A percentile compares a stretch with the other conserved stretches of the same genome.
These are phyloP conservation scores for Macrophya alboannulata DNA, from an alignment of 2,888 invertebrate species.

Conservation along the genomic window DNA sequence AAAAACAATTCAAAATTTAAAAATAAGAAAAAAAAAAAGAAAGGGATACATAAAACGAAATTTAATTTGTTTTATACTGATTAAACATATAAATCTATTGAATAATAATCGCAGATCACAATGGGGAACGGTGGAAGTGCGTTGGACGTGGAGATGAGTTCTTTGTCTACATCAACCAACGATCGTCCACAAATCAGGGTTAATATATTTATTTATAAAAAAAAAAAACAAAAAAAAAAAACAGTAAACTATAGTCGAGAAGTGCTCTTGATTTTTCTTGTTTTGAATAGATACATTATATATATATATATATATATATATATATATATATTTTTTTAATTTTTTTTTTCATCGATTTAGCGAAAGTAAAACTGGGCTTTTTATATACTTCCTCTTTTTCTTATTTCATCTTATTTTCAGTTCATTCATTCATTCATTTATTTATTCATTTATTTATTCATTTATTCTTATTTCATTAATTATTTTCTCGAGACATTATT, in stretches of 20 bases:
- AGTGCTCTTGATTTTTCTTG: background rate
- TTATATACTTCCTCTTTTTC: background rate
- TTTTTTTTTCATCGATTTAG: background rate
- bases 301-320: background rate
- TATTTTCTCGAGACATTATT: slow-evolving; percentile 13
- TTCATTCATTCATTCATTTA: background rate
- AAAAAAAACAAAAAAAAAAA: background rate
- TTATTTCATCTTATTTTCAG: background rate
- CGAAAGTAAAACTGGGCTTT: background rate
- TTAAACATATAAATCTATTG: background rate
- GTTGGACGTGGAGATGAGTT: slow-evolving; percentile 74
- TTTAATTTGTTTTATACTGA: background rate
- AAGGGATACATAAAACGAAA: background rate
- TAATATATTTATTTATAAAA: slow-evolving; percentile 41
- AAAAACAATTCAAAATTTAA: background rate
- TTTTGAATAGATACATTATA: background rate
- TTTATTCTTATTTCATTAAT: slow-evolving; percentile 44
- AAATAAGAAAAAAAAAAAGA: background rate
- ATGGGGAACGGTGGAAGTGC: slow-evolving; percentile 70
- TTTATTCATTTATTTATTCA: slow-evolving; percentile 36
- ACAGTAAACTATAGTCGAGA: background rate
- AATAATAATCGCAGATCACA: slow-evolving; percentile 44
- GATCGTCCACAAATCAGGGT: slow-evolving; percentile 69
- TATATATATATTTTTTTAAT: background rate
- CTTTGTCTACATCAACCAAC: slow-evolving; percentile 65